Evolutionary conservation across 2,888 invertebrate genomes (phyloP).

Genomic region (Xylocampa areola): DNA sequence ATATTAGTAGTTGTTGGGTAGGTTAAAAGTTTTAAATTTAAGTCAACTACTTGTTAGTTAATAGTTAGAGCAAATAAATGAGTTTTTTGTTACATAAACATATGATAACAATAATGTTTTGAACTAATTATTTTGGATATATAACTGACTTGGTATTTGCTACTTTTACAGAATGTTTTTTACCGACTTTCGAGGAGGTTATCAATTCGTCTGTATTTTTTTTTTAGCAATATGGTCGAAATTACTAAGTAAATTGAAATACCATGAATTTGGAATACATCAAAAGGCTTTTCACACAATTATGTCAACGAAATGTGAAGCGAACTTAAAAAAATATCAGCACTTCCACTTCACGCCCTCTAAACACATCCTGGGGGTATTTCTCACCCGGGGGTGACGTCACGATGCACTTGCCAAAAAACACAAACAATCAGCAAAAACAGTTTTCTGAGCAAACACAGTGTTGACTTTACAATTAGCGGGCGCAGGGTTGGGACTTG

Average conservation of each 20-base stretch:
- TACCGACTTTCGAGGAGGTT: too few species aligned
- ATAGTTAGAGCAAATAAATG: too few species aligned
- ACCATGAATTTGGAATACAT: too few species aligned
- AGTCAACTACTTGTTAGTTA: too few species aligned
- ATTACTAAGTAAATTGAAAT: too few species aligned
- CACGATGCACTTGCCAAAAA: conserved; percentile 71
- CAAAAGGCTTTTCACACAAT: background rate
- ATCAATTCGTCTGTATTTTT: too few species aligned
- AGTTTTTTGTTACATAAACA: too few species aligned
- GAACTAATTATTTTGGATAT: too few species aligned
- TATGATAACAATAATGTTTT: too few species aligned
- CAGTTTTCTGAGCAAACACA: conserved; percentile 56
- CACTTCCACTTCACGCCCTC: conserved; percentile 47
- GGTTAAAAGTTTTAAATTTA: conserved; percentile 13
- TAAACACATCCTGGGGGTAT: conserved; percentile 17
- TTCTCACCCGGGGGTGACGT: conserved; percentile 27
- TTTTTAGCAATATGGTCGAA: too few species aligned
- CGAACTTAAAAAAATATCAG: conserved; percentile 43
- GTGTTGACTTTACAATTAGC: conserved; percentile 79
- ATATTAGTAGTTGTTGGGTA: conserved; percentile 14
- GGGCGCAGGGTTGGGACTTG: conserved; percentile 52
- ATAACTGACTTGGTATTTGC: too few species aligned
- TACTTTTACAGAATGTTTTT: too few species aligned
- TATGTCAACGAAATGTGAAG: background rate
- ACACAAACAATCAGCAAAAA: conserved; percentile 73